phyloP scores from a whole-genome alignment of 2,113 vertebrate genomes.

The Heterotis niloticus region DNA sequence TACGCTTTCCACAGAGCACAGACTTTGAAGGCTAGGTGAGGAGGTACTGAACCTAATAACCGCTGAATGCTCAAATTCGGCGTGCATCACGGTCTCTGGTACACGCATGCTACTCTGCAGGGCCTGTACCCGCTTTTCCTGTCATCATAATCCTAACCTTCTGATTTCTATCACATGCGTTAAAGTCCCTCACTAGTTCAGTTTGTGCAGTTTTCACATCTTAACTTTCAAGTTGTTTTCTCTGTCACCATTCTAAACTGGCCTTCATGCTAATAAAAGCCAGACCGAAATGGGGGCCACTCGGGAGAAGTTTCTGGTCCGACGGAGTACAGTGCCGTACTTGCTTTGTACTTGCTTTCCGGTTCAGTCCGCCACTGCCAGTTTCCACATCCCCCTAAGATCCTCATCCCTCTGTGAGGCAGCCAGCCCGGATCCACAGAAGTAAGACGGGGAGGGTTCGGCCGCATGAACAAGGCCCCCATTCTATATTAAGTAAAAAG shows the following conservation, averaged over 20 bases:
- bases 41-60: not conserved
- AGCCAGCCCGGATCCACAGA: not conserved
- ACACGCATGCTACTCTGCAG: too few relatives aligned
- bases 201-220: not conserved
- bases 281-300: not conserved
- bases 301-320: too few relatives aligned
- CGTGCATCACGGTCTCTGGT: not conserved
- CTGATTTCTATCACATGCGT: conserved; percentile 8
- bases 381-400: not conserved
- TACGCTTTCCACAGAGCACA: not conserved
- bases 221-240: not conserved
- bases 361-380: not conserved
- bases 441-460: not conserved
- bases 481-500: conserved; percentile 1
- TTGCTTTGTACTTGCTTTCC: not conserved
- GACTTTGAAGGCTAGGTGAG: not conserved
- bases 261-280: not conserved
- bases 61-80: too few relatives aligned
- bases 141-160: conserved; percentile 25
- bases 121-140: not conserved
- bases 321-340: not conserved
- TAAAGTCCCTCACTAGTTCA: not conserved
- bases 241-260: not conserved
- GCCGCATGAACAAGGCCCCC: not conserved
- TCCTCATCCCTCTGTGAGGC: not conserved